These are phyloP conservation scores for Zaprionus ornatus DNA, from an alignment of 1,140 invertebrate genomes.

Conservation along the genomic window DNA sequence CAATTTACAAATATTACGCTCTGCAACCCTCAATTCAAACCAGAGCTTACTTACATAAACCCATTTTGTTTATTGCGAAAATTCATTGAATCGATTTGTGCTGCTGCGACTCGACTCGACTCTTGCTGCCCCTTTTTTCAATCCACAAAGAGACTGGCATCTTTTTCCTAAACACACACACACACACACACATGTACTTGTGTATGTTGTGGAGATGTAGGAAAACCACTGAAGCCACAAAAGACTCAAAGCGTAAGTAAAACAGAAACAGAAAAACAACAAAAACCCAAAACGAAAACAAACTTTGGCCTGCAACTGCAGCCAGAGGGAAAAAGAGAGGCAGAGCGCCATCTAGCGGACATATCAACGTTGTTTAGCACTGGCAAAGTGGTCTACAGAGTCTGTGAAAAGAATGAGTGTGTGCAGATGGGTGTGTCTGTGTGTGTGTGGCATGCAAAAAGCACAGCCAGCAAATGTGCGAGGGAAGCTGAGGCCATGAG, in stretches of 20 bases:
- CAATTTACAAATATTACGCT: background rate
- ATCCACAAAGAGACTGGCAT: conserved; percentile 17
- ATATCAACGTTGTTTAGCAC: conserved; percentile 24
- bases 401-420: conserved; percentile 12
- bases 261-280: conserved; percentile 51
- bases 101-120: background rate
- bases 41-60: background rate
- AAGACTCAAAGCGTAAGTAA: conserved; percentile 70
- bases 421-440: conserved; percentile 14
- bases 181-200: background rate
- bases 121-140: background rate
- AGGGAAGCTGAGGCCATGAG: conserved; percentile 6
- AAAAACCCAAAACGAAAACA: conserved; percentile 30
- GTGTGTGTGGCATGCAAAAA: conserved; percentile 40
- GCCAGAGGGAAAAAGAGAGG: background rate
- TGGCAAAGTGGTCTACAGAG: conserved; percentile 20
- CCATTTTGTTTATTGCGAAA: conserved; percentile 4
- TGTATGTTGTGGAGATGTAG: background rate
- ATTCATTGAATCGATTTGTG: conserved; percentile 22
- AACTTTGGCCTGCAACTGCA: conserved; percentile 25
- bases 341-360: conserved; percentile 34
- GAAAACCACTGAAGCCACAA: conserved; percentile 63
- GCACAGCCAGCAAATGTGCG: conserved; percentile 17
- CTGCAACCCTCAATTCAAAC: background rate
- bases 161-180: background rate